Conservation (phyloP, 2,113 vertebrate species). For the Ceyx melanurus region DNA sequence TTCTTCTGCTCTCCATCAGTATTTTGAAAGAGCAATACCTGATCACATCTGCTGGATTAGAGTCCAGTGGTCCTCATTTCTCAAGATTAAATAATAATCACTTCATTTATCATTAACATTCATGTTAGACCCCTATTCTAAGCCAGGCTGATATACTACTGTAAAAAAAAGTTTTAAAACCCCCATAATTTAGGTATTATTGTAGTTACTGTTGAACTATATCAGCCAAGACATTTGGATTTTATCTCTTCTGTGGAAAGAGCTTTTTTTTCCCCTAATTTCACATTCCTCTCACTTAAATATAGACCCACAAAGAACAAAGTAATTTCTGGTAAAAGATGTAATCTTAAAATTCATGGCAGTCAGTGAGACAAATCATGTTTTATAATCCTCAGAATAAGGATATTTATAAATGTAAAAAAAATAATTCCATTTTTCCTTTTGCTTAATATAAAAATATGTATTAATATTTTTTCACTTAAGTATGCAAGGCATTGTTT, state of each 20-base stretch:
- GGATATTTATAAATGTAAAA: not conserved
- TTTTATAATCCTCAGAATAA: not conserved
- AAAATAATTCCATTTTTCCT: not conserved
- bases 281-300: not conserved
- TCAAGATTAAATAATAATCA: not conserved
- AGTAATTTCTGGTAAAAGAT: not conserved
- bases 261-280: not conserved
- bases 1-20: not conserved
- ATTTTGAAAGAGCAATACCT: not conserved
- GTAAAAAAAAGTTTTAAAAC: not conserved
- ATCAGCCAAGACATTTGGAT: not conserved
- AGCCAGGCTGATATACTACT: not conserved
- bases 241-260: not conserved
- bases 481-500: not conserved
- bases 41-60: not conserved
- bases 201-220: not conserved
- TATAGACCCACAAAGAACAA: not conserved
- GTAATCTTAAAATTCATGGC: not conserved
- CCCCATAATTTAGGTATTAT: not conserved
- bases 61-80: not conserved
- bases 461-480: not conserved
- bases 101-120: not conserved
- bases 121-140: not conserved
- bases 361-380: not conserved
- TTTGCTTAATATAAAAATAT: not conserved